A percentile compares a stretch with the other conserved stretches of the same genome.
These are phyloP conservation scores for Sinocyclocheilus rhinocerous DNA, from an alignment of 2,113 vertebrate genomes.

Conservation along the genomic window DNA sequence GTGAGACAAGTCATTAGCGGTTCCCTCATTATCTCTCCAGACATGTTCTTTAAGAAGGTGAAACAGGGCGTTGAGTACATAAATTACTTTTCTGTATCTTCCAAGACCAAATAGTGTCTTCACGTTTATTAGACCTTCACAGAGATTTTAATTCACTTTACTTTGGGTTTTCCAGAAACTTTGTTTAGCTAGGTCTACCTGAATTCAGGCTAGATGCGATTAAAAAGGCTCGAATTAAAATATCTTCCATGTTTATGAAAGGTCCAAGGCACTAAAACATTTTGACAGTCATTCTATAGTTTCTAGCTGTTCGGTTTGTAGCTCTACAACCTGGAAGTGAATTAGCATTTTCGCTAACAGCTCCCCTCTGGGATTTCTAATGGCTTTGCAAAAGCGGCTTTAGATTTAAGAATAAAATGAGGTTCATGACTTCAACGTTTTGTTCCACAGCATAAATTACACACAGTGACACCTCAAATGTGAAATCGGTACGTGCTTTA, in stretches of 20 bases:
- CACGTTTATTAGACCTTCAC: conserved; percentile 15
- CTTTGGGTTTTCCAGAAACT: not conserved
- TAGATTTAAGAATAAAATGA: conserved; percentile 11
- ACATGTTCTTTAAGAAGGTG: conserved; percentile 11
- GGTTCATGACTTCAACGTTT: not conserved
- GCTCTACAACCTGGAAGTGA: not conserved
- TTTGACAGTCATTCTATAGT: not conserved
- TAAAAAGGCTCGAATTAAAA: not conserved
- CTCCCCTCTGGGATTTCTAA: not conserved
- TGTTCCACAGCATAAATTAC: conserved; percentile 6
- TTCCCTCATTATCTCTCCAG: conserved; percentile 7
- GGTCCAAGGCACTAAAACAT: not conserved
- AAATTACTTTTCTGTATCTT: conserved; percentile 20
- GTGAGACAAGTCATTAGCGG: conserved; percentile 20
- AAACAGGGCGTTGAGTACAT: conserved; percentile 16
- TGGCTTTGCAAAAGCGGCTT: not conserved
- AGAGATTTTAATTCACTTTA: not conserved
- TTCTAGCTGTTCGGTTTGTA: not conserved
- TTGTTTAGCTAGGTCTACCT: not conserved
- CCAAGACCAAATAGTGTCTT: conserved; percentile 9
- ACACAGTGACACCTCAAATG: conserved; percentile 3
- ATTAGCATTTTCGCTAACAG: not conserved
- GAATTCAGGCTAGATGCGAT: not conserved
- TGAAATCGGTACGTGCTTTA: not conserved
- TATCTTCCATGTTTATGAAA: not conserved